Base-by-base conservation (phyloP, 1,140 invertebrate genomes). In the Holcopasites calliopsidis region DNA sequence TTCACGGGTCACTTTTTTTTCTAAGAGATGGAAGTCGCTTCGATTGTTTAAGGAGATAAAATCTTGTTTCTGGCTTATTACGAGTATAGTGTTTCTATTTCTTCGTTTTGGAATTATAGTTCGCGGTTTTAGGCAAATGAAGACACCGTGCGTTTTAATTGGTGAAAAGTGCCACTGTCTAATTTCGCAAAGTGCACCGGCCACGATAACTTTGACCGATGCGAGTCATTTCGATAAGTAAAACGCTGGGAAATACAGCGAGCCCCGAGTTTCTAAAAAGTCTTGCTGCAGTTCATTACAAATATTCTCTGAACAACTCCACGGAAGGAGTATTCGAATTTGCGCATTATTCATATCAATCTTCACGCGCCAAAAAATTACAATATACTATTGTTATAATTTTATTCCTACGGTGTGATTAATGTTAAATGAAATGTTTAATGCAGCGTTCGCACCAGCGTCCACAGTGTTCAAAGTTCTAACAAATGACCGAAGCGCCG, bases 191-290 rank as follows among this genome's bases (percentile, higher is more conserved):
- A 72, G 58, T 72, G 70, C 70, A 54, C 47, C 47, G 47, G 8
- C 8, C 33, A 3, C 58, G 70, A 72, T 64, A 64, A 64, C 64
- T 72, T 72, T 64, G 70, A 72, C 64, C n/a, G 44, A 64, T 76
- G 54, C 54, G 33, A 47, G 47, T 50, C 47, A 54, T 52, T 38
- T 54, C 44, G 57, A 58, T 23, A 54, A 54, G 35, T 73, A 35
- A 23, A 28, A 18, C 26, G 28, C 11, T 26, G 60, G 60, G 31
- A 64, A 26, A 21, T 23, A 33, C 42, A 42, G 18, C 11, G 23
- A 5, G 16, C n/a, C 16, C 44, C 6, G 60, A 33, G 16, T 50
- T 38, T 35, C 40, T 7, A 4, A 33, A 31, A 73, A 64, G 21
- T 54, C 70, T 38, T 16, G 13, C n/a, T 23, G 23, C 55, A 58